These are phyloP conservation scores for Parazoanthus darwini DNA, from an alignment of 92 coral and sea anemone species.

Conservation along the genomic window DNA sequence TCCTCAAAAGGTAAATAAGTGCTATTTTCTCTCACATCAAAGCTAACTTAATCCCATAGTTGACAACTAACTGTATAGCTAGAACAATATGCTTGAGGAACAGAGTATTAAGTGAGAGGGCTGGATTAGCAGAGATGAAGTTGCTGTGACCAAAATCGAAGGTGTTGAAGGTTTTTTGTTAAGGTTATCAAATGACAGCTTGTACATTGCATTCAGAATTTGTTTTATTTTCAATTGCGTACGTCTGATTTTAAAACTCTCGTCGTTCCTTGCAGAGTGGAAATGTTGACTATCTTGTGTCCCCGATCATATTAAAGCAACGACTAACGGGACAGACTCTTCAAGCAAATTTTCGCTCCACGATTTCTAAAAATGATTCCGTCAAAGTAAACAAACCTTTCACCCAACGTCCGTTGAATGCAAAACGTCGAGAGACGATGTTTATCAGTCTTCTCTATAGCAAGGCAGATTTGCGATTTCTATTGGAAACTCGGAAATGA, in stretches of 20 bases:
- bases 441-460: neutral
- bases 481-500: constrained; percentile 23
- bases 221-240: neutral
- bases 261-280: neutral
- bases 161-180: neutral
- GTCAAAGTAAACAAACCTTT: neutral
- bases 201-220: neutral
- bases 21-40: neutral
- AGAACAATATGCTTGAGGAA: neutral
- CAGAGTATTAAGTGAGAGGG: neutral
- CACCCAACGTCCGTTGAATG: neutral
- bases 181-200: constrained; percentile 22
- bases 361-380: neutral
- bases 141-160: constrained; percentile 13
- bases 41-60: neutral
- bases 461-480: neutral
- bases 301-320: neutral
- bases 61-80: neutral
- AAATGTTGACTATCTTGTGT: neutral
- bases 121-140: neutral
- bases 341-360: neutral
- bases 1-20: constrained; percentile 32
- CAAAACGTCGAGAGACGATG: neutral
- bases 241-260: neutral
- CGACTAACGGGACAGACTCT: neutral